Conservation (phyloP, 2,797 vertebrate species). For the Staurois parvus region DNA sequence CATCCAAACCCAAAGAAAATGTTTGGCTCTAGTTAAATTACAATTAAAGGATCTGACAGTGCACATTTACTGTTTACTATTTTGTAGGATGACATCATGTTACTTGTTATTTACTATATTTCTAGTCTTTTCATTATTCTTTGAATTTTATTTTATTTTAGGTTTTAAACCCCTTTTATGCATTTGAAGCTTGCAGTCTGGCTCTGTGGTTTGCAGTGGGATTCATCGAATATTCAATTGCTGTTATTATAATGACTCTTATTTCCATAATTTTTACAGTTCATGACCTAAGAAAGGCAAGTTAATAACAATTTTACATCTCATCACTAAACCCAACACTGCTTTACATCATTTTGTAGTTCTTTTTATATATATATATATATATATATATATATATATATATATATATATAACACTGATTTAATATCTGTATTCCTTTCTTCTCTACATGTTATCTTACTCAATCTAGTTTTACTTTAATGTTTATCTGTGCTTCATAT, state of each 20-base stretch:
- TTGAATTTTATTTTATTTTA: conserved; percentile 28
- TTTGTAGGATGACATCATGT: too few relatives aligned
- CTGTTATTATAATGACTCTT: conserved; percentile 71
- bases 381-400: too few relatives aligned
- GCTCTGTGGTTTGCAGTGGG: conserved; percentile 71
- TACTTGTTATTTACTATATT: too few relatives aligned
- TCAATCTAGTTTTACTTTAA: not conserved
- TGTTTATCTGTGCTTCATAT: not conserved
- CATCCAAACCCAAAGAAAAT: too few relatives aligned
- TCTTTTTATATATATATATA: too few relatives aligned
- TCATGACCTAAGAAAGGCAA: conserved; percentile 73
- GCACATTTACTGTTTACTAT: too few relatives aligned
- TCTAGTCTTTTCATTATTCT: not conserved
- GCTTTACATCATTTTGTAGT: not conserved
- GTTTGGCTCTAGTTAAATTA: too few relatives aligned
- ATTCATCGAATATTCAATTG: conserved; percentile 71
- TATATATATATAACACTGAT: too few relatives aligned
- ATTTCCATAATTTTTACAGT: conserved; percentile 71
- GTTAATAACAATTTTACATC: conserved; percentile 9
- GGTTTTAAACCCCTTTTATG: conserved; percentile 76
- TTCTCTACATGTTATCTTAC: not conserved
- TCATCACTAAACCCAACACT: not conserved
- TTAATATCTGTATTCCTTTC: not conserved
- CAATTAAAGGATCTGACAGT: too few relatives aligned
- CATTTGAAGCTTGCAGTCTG: conserved; percentile 76